These are phyloP conservation scores for Alcis repandata DNA, from an alignment of 2,888 invertebrate species.

Conservation along the genomic window DNA sequence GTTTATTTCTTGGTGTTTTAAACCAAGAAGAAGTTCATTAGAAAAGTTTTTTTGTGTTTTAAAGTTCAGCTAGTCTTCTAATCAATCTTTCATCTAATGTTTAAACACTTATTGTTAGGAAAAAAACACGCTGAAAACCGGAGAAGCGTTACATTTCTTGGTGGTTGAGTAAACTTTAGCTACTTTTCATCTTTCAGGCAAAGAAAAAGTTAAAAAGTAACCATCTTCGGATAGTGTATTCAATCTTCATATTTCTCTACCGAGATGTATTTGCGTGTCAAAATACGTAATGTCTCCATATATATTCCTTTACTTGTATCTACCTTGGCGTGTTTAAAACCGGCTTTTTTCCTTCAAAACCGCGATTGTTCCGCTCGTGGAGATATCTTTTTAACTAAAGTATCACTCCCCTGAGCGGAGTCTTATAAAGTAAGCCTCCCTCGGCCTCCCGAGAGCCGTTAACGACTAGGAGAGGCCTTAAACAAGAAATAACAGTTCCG, in stretches of 20 bases:
- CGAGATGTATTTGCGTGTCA: no score
- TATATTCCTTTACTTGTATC: no score
- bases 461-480: constrained; percentile 16
- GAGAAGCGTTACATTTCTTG: not conserved
- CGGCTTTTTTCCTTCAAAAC: not conserved
- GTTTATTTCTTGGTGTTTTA: not conserved
- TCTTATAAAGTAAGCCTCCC: constrained; percentile 16
- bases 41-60: no score
- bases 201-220: no score
- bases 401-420: constrained; percentile 4
- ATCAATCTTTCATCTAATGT: no score
- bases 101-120: no score
- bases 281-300: no score
- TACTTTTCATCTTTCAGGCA: not conserved
- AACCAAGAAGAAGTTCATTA: no score
- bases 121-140: no score
- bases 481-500: constrained; percentile 21
- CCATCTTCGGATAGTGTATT: no score
- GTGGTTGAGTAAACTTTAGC: not conserved
- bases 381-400: constrained; percentile 12
- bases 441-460: constrained; percentile 22
- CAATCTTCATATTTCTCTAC: no score
- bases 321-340: not conserved
- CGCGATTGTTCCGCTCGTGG: not conserved
- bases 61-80: no score